Evolutionary conservation across 2,797 vertebrate species (phyloP), one percentile per base, ranked within the genome.

Genomic region (Anableps anableps): DNA sequence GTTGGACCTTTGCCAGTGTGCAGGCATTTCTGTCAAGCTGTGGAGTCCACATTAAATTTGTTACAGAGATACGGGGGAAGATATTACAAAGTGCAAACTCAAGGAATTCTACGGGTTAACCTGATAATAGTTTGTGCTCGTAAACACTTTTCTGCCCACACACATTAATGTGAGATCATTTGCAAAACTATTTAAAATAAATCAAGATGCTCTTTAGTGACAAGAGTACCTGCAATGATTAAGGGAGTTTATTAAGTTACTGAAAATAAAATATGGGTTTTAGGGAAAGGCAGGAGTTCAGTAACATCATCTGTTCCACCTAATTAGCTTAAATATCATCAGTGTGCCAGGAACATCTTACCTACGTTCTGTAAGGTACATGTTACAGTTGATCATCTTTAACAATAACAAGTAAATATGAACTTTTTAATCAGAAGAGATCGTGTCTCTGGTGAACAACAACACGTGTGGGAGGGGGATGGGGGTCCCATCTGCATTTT

Each of bases 11-110:
- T 92, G 93, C 94, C 92, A 91, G 85, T 93, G 90, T 86, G 87
- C 50, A 76, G 85, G 72, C 86, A n/a, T 93, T 86, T 93, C 93
- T 88, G 93, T 89, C 88, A 84, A 93, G 87, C 91, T 86, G 88
- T 84, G 91, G 90, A 95, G 91, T 94, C 93, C 87, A 85, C 88
- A 85, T 79, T 89, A 92, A 93, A 94, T 94, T 92, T 93, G 91
- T 94, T 94, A 85, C 86, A 91, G 86, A 92, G 92, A 95, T 93
- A 93, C 86, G 90, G 91, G 92, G 92, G 92, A 86, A 86, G 94
- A 94, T 94, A 95, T 95, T 94, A 94, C 91, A 94, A 95, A 95
- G 80, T 93, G 94, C 94, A 92, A 91, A 89, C 93, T 95, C 94
- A 94, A 93, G 93, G 85, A 80, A 93, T 94, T 94, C 91, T 92